phyloP scores from a whole-genome alignment of 2,888 invertebrate genomes.

The Phortica okadai region DNA sequence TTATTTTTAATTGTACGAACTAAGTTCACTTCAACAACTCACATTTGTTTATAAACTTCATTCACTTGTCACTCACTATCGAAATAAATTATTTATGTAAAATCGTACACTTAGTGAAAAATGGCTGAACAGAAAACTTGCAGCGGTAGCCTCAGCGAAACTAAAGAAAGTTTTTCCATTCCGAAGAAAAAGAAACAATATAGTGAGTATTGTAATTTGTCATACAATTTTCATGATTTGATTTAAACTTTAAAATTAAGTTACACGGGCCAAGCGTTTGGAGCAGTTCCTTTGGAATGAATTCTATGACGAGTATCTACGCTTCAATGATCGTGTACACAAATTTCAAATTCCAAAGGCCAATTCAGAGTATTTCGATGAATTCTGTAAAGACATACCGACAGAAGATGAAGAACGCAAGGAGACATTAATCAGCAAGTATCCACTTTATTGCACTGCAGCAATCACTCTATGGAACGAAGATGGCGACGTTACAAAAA shows the following conservation, averaged over 20 bases:
- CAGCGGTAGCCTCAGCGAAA: conserved; percentile 47
- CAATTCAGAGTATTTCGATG: conserved; percentile 70
- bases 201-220: conserved; percentile 50
- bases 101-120: conserved; percentile 2
- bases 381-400: conserved; percentile 64
- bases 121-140: conserved; percentile 35
- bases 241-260: conserved; percentile 47
- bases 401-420: conserved; percentile 57
- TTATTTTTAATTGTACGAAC: not conserved
- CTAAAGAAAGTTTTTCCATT: conserved; percentile 50
- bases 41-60: conserved; percentile 27
- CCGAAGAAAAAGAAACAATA: conserved; percentile 65
- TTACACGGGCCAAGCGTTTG: conserved; percentile 65
- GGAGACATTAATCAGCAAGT: conserved; percentile 62
- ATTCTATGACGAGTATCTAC: conserved; percentile 71
- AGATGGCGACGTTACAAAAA: conserved; percentile 65
- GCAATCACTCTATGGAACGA: conserved; percentile 73
- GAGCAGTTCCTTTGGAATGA: conserved; percentile 74
- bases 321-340: conserved; percentile 55
- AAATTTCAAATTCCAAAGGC: conserved; percentile 32
- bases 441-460: conserved; percentile 70
- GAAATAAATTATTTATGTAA: conserved; percentile 56
- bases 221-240: not conserved
- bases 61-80: not conserved
- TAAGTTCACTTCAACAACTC: too few species aligned